A percentile compares a stretch with the other conserved stretches of the same genome.
Evolutionary conservation across 2,797 vertebrate genomes (phyloP).

Genomic region (Rhinella marina): DNA sequence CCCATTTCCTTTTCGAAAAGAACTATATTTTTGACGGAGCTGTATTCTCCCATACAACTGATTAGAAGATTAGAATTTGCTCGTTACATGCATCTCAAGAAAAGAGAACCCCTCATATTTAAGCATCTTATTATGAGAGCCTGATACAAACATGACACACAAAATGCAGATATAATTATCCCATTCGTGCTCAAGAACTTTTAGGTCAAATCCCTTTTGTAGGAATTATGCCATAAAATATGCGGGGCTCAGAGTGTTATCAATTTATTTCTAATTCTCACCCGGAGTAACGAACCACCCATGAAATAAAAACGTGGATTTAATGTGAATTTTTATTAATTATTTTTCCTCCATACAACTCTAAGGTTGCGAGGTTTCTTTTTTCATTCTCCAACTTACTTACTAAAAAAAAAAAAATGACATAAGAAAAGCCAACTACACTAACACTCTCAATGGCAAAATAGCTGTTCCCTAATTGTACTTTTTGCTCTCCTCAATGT

Average conservation of each 20-base stretch:
- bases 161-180: slow-evolving; percentile 86
- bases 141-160: slow-evolving; percentile 85
- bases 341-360: slow-evolving; percentile 64
- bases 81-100: slow-evolving; percentile 68
- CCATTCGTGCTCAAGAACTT: slow-evolving; percentile 81
- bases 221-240: slow-evolving; percentile 86
- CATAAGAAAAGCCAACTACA: slow-evolving; percentile 90
- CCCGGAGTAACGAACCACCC: slow-evolving; percentile 68
- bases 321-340: slow-evolving; percentile 74
- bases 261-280: slow-evolving; percentile 72
- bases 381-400: slow-evolving; percentile 73
- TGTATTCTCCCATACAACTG: slow-evolving; percentile 36
- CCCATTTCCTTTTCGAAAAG: slow-evolving; percentile 10
- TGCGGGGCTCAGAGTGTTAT: slow-evolving; percentile 84
- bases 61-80: slow-evolving; percentile 58
- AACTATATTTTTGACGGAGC: slow-evolving; percentile 36
- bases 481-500: slow-evolving; percentile 98
- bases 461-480: slow-evolving; percentile 97
- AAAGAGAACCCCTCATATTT: slow-evolving; percentile 82
- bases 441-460: slow-evolving; percentile 91
- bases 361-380: slow-evolving; percentile 24
- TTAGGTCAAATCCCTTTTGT: slow-evolving; percentile 84
- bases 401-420: slow-evolving; percentile 81
- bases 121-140: slow-evolving; percentile 83
- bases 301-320: slow-evolving; percentile 46